Evolutionary conservation across 53 echinoderm and acorn worm genomes (phyloP), one percentile per base, ranked within the genome.

Genomic region (Henricia sp.): DNA sequence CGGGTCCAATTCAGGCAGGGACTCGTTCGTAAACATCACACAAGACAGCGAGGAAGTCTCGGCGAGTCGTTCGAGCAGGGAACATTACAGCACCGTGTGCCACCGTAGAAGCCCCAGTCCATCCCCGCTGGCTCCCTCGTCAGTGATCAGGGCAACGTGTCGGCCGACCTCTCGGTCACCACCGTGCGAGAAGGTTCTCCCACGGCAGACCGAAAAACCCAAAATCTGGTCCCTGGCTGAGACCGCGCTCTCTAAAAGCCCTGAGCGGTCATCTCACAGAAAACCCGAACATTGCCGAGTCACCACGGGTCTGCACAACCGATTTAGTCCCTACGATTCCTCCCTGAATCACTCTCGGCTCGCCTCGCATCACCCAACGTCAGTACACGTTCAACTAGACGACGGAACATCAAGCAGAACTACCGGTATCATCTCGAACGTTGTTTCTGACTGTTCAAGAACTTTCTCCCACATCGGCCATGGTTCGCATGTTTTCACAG

Each of bases 191-290:
- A 76, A 52, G 19, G 41, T 12, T 0, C 39, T 17, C 3, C 62
- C 62, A 20, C 19, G 57, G 30, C 76, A 26, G 41, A 37, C 41
- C 3, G 76, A 58, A 42, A 95, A 95, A 62, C 95, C 95, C 16
- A 95, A 95, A 84, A 90, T 95, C 69, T 95, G 95, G 95, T 95
- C 95, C 1, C 43, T 95, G 50, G 95, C 90, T 8, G 89, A 94
- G 34, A 94, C 95, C 0, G 95, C 95, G 11, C 85, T 91, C 13
- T 91, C 94, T 2, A 87, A 73, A 50, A 76, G 58, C 41, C 59
- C 76, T 41, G 76, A 58, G 40, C 55, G 56, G 36, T 23, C n/a
- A n/a, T n/a, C 2, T 28, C 8, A 9, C 25, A 29, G 33, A 16
- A 27, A 3, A 60, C 62, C 62, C 14, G n/a, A 14, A 9, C 30